A percentile compares a stretch with the other conserved stretches of the same genome.
These are phyloP conservation scores for Oreochromis aureus DNA, from an alignment of 2,113 vertebrate species.

Conservation along the genomic window DNA sequence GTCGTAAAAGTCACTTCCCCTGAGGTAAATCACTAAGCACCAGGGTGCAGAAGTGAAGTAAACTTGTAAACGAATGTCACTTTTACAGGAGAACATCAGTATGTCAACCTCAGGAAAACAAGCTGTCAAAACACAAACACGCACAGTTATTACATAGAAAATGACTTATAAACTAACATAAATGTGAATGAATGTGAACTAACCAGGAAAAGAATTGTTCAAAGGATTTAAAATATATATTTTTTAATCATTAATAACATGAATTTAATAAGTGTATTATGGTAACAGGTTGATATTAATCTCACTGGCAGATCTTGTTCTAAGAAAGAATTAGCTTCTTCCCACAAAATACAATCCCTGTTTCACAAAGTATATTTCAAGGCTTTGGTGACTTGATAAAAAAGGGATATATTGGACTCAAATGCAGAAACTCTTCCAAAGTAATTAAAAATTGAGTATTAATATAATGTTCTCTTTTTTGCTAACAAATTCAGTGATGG, in stretches of 20 bases:
- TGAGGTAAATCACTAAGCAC: background rate
- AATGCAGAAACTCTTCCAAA: background rate
- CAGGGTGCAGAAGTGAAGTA: background rate
- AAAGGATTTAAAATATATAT: background rate
- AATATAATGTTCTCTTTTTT: background rate
- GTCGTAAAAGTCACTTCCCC: conserved; percentile 20
- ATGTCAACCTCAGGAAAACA: background rate
- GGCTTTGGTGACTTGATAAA: background rate
- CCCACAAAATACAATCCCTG: background rate
- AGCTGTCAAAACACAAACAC: background rate
- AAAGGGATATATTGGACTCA: background rate
- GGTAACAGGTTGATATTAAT: background rate
- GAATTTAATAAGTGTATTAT: background rate
- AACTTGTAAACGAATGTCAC: background rate
- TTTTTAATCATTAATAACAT: background rate
- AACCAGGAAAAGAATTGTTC: background rate
- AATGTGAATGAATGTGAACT: background rate
- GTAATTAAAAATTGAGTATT: background rate
- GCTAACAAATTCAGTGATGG: background rate
- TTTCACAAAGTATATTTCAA: background rate
- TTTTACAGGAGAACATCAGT: background rate
- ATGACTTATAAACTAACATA: background rate
- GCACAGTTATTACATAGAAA: background rate
- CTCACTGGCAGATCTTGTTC: background rate
- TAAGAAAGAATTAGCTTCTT: background rate